Evolutionary conservation across 2,888 invertebrate genomes (phyloP), one percentile per base, ranked within the genome.

Genomic region (Pterostichus madidus): DNA sequence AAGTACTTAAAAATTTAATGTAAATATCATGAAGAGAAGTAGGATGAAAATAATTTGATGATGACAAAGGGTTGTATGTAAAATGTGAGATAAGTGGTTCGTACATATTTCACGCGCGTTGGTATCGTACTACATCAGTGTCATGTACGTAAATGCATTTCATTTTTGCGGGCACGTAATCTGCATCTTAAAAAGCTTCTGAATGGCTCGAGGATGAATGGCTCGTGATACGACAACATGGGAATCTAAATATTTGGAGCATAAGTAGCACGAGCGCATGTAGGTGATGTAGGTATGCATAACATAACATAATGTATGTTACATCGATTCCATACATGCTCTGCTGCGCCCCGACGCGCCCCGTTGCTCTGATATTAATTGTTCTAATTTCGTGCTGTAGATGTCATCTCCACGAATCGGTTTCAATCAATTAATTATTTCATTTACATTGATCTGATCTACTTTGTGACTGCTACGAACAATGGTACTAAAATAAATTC

Each of bases 161-260:
- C 76, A 52, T 76, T 56, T 76, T 76, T 76, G 76, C 56, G 39
- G 53, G 39, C 6, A 76, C 53, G 35, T 76, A 76, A 76, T 76
- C 76, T 53, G 76, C 76, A 76, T 76, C 56, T 56, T 76, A 76
- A 76, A 76, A 52, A 76, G 76, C 76, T 76, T 56, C 24, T 32
- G 49, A 75, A 75, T 31, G 35, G 35, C 10, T 17, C 35, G 75
- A 15, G 35, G 31, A 31, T 35, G 64, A 24, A 59, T 32, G 7
- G 64, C 32, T n/a, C 39, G 39, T 39, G 39, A 39, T 39, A 8
- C 39, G 39, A 39, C 39, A 39, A 39, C 39, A 1, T 39, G 39
- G 17, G 52, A 49, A 75, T 4, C 75, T 11, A 75, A 52, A 75
- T 75, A 75, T 75, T 75, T 75, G 35, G 24, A n/a, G 49, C n/a